These are phyloP conservation scores for Camponotus pennsylvanicus DNA, from an alignment of 1,140 invertebrate species.

Conservation along the genomic window DNA sequence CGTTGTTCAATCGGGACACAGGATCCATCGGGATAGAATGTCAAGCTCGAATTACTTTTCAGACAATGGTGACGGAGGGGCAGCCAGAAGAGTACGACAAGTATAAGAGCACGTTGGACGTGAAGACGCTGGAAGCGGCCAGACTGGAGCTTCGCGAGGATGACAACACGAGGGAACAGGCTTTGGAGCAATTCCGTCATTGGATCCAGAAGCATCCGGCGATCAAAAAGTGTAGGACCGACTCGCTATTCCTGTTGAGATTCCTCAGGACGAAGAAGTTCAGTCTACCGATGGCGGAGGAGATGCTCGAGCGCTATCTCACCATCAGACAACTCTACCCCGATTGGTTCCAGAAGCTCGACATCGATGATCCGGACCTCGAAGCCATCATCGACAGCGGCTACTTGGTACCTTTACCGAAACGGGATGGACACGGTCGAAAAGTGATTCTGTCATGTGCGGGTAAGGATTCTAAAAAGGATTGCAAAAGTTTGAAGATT, in stretches of 20 bases:
- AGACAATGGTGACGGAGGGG: conserved; percentile 75
- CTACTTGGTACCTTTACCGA: conserved; percentile 92
- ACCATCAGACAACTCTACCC: conserved; percentile 93
- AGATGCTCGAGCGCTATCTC: conserved; percentile 94
- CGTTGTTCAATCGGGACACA: neutral
- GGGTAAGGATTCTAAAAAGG: conserved; percentile 83
- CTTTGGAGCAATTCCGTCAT: conserved; percentile 90
- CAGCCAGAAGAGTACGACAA: conserved; percentile 64
- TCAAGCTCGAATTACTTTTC: conserved; percentile 25
- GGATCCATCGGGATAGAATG: neutral
- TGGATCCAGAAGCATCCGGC: conserved; percentile 92
- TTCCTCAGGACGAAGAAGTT: conserved; percentile 96
- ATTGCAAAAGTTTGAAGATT: neutral
- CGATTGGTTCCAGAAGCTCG: conserved; percentile 93
- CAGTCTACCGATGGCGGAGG: conserved; percentile 93
- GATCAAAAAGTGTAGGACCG: conserved; percentile 92
- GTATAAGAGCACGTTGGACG: conserved; percentile 82
- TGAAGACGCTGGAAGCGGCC: conserved; percentile 87
- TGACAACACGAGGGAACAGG: conserved; percentile 89
- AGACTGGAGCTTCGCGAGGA: conserved; percentile 91
- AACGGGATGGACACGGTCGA: conserved; percentile 91
- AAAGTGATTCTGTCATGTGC: conserved; percentile 92
- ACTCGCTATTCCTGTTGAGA: conserved; percentile 92
- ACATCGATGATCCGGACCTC: conserved; percentile 90
- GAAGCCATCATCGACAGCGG: conserved; percentile 93